phyloP scores from a whole-genome alignment of 2,888 invertebrate genomes.

The Odontocerum albicorne region DNA sequence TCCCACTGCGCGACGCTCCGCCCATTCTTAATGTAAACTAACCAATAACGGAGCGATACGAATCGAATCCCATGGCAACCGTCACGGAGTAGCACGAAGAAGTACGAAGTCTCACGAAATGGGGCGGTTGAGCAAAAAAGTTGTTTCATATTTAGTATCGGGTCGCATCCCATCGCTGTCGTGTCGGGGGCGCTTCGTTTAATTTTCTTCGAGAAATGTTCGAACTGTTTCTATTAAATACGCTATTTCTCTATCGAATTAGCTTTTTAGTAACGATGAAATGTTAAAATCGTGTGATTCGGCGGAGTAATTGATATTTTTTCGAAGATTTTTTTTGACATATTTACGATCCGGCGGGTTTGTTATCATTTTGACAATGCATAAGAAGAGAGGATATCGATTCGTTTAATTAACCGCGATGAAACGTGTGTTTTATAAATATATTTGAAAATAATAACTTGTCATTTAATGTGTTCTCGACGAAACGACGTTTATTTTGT shows the following conservation, averaged over 20 bases:
- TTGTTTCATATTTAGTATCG: constrained; percentile 59
- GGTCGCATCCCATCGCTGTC: constrained; percentile 59
- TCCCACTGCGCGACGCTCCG: constrained; percentile 43
- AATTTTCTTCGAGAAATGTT: constrained; percentile 13
- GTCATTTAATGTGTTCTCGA: neutral
- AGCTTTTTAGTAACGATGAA: neutral
- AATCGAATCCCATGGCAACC: constrained; percentile 39
- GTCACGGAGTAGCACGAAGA: constrained; percentile 43
- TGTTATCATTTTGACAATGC: constrained; percentile 4
- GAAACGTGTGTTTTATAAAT: constrained; percentile 7
- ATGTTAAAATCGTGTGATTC: neutral
- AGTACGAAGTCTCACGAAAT: constrained; percentile 49
- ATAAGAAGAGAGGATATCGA: constrained; percentile 12
- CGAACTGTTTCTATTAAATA: neutral
- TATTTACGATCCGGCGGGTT: neutral
- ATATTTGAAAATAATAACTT: neutral
- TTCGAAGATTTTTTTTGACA: too few species aligned
- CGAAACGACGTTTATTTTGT: neutral
- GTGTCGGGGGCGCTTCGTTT: constrained; percentile 44
- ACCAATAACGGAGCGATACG: constrained; percentile 25
- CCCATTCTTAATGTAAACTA: constrained; percentile 39
- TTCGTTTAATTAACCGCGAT: constrained; percentile 6
- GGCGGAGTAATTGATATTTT: too few species aligned
- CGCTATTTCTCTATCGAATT: neutral
- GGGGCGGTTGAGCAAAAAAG: constrained; percentile 57